phyloP scores from a whole-genome alignment of 2,888 invertebrate genomes.

The Apodemia zela region DNA sequence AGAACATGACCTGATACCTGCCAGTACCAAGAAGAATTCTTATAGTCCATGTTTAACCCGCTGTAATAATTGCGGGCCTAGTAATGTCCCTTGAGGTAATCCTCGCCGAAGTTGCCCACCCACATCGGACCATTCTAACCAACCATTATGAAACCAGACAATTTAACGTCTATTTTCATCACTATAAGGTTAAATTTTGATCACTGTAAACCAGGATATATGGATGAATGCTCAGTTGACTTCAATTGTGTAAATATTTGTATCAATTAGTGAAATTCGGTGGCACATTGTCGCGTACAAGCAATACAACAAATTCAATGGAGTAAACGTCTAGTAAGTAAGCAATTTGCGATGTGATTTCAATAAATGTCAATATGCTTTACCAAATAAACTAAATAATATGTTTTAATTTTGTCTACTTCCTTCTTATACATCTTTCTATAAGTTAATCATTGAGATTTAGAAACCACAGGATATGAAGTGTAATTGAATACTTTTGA shows the following conservation, averaged over 20 bases:
- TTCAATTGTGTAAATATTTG: conserved; percentile 46
- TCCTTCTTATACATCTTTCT: background rate
- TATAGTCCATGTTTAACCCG: background rate
- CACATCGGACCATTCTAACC: background rate
- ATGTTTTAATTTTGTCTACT: background rate
- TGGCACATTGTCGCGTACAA: conserved; percentile 22
- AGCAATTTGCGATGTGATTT: too few species aligned
- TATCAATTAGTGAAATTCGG: conserved; percentile 39
- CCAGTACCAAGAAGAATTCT: background rate
- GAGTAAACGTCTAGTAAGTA: background rate
- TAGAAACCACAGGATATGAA: too few species aligned
- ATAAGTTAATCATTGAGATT: too few species aligned
- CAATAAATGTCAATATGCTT: background rate
- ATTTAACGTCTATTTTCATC: background rate
- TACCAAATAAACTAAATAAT: background rate
- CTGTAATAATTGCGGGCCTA: conserved; percentile 5
- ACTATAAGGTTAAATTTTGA: background rate
- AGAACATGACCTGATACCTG: too few species aligned
- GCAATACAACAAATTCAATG: background rate
- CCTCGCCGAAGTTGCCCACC: background rate
- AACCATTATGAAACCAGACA: background rate
- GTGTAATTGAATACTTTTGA: too few species aligned
- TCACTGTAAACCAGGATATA: conserved; percentile 27
- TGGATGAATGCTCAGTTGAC: conserved; percentile 33
- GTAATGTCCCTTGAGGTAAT: conserved; percentile 5